Conservation (phyloP, 2,113 vertebrate genomes). For the Ochotona curzoniae region DNA sequence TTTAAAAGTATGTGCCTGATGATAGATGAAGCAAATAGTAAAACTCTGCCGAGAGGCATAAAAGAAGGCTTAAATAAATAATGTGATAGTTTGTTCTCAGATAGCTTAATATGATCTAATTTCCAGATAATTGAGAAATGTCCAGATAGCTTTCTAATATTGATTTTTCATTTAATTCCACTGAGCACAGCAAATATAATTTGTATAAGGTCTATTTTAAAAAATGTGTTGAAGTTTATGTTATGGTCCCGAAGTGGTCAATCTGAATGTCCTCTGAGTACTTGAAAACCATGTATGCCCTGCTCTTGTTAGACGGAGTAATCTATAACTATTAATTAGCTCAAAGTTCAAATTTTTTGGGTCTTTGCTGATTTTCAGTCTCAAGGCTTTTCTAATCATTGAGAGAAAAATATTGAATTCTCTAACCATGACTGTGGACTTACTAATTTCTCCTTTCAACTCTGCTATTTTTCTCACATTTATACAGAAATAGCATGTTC, state of each 20-base stretch:
- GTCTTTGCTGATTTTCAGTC: not conserved
- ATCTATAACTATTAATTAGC: not conserved
- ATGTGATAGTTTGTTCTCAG: not conserved
- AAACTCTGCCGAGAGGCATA: not conserved
- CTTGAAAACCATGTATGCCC: not conserved
- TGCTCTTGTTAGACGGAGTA: not conserved
- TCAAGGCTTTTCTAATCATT: not conserved
- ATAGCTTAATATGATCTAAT: not conserved
- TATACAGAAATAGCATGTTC: not conserved
- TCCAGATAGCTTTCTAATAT: not conserved
- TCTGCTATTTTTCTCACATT: not conserved
- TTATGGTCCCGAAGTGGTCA: not conserved
- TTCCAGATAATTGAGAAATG: not conserved
- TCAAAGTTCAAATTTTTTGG: not conserved
- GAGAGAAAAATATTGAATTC: not conserved
- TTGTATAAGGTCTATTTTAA: constrained; percentile 16
- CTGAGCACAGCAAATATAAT: not conserved
- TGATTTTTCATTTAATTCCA: constrained; percentile 22
- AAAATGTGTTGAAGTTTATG: not conserved
- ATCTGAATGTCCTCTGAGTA: not conserved
- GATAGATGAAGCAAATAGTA: not conserved
- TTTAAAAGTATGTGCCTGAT: not conserved
- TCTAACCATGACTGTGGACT: not conserved
- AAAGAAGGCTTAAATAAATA: not conserved
- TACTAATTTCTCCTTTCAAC: not conserved